Evolutionary conservation across 2,888 invertebrate species (phyloP).

Genomic region (Lagria hirta): DNA sequence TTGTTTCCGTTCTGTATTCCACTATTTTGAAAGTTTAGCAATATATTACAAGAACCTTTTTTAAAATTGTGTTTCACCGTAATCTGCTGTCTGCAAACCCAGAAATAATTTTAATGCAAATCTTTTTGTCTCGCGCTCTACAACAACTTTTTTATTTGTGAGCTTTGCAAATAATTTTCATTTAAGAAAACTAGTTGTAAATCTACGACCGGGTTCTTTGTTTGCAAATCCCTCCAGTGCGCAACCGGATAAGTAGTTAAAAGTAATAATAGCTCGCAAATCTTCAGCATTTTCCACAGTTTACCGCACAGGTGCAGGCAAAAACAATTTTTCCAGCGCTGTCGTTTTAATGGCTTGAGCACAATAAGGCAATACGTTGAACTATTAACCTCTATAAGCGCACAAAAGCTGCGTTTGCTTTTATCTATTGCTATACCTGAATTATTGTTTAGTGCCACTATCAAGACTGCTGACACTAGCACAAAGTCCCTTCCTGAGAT

Average conservation of each 20-base stretch:
- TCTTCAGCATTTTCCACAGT: conserved; percentile 10
- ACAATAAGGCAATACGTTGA: conserved; percentile 28
- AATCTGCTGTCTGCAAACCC: too few species aligned
- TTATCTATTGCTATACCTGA: conserved; percentile 35
- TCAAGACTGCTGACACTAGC: conserved; percentile 10
- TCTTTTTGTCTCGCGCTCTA: too few species aligned
- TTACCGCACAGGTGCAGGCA: conserved; percentile 2
- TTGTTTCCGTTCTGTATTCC: too few species aligned
- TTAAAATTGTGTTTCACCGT: too few species aligned
- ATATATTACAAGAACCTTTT: too few species aligned
- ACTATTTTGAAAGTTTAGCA: too few species aligned
- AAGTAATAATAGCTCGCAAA: conserved; percentile 13
- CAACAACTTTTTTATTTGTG: too few species aligned
- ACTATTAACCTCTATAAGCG: conserved; percentile 25
- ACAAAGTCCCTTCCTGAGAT: too few species aligned
- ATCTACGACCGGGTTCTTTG: too few species aligned
- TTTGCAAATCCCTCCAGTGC: conserved; percentile 7
- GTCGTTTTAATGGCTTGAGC: conserved; percentile 19
- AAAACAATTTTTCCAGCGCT: conserved; percentile 8
- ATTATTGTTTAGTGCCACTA: conserved; percentile 17
- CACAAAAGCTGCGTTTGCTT: conserved; percentile 26
- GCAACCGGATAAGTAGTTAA: conserved; percentile 16
- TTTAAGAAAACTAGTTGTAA: too few species aligned
- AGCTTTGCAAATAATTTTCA: too few species aligned
- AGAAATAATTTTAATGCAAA: too few species aligned